Percentiles rank a stretch among this genome's conserved stretches.
Evolutionary conservation across 1,140 invertebrate species (phyloP).

Genomic region (Scaptodrosophila lebanonensis): DNA sequence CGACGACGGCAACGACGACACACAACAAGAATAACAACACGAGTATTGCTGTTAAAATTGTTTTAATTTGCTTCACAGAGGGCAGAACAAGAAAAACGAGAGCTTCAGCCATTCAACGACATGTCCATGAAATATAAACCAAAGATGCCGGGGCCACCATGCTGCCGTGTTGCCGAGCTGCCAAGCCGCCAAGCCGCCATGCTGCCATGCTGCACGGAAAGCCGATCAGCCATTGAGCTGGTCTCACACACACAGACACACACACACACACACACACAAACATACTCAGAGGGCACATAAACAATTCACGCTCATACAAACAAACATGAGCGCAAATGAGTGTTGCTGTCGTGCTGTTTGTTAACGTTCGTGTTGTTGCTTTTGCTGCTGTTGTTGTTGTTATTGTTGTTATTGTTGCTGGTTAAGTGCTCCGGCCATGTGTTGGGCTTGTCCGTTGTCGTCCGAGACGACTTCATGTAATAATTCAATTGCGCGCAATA

Average conservation of each 20-base stretch:
- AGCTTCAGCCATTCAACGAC: constrained; percentile 21
- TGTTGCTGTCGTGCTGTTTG: constrained; percentile 26
- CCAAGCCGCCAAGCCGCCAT: constrained; percentile 32
- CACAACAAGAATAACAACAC: constrained; percentile 34
- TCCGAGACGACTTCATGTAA: constrained; percentile 69
- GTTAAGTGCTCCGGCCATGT: constrained; percentile 61
- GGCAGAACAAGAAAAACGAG: constrained; percentile 9
- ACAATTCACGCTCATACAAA: constrained; percentile 22
- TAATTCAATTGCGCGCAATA: constrained; percentile 69
- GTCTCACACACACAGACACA: too few species aligned
- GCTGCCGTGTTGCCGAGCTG: constrained; percentile 8
- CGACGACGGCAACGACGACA: constrained; percentile 24
- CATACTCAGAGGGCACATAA: constrained; percentile 2
- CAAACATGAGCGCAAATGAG: constrained; percentile 67
- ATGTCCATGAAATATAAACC: constrained; percentile 37
- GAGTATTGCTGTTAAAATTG: constrained; percentile 72
- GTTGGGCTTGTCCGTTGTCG: constrained; percentile 55
- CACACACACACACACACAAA: too few species aligned
- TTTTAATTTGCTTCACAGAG: constrained; percentile 64
- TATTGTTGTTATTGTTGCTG: constrained; percentile 29
- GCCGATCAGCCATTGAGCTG: too few species aligned
- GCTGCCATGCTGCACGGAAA: too few species aligned
- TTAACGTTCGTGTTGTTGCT: constrained; percentile 13
- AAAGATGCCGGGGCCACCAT: too few species aligned
- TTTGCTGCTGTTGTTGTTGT: constrained; percentile 19